These are phyloP conservation scores for Hypomecis atomaria DNA, from an alignment of 2,888 invertebrate genomes.

Conservation along the genomic window DNA sequence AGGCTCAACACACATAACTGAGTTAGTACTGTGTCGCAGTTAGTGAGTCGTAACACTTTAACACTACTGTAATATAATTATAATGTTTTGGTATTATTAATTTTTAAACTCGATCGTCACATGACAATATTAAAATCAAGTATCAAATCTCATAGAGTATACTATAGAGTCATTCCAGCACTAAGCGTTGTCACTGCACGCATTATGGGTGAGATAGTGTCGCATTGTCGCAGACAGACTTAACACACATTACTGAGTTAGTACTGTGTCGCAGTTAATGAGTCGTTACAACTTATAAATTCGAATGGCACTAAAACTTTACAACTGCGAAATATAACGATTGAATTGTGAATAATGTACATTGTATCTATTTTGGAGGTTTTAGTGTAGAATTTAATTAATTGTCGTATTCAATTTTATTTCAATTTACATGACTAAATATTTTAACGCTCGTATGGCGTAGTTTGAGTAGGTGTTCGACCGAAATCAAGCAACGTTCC, in stretches of 20 bases:
- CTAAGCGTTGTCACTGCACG: slow-evolving; percentile 67
- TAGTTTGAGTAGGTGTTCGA: too few relatives aligned
- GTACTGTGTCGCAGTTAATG: slow-evolving; percentile 19
- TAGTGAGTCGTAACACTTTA: slow-evolving; percentile 13
- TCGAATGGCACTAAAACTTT: slow-evolving; percentile 30
- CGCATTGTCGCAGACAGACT: slow-evolving; percentile 73
- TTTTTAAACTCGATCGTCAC: background rate
- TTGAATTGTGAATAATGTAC: too few relatives aligned
- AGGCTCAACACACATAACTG: slow-evolving; percentile 50
- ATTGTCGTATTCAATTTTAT: too few relatives aligned
- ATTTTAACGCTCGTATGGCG: too few relatives aligned
- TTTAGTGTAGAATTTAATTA: too few relatives aligned
- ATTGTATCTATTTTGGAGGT: too few relatives aligned
- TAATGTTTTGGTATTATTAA: too few relatives aligned
- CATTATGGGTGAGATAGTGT: slow-evolving; percentile 80
- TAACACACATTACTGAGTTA: slow-evolving; percentile 43
- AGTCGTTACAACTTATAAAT: slow-evolving; percentile 1
- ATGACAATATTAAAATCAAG: slow-evolving; percentile 36
- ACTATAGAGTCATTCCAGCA: slow-evolving; percentile 44
- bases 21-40: slow-evolving; percentile 18
- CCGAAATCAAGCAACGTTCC: too few relatives aligned
- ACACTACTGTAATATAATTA: too few relatives aligned
- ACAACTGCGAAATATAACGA: slow-evolving; percentile 1
- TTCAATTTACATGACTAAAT: too few relatives aligned
- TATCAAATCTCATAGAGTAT: slow-evolving; percentile 54